Percentiles rank a stretch among this genome's conserved stretches.
Evolutionary conservation across 2,113 vertebrate genomes (phyloP).

Genomic region (Dicentrarchus labrax): DNA sequence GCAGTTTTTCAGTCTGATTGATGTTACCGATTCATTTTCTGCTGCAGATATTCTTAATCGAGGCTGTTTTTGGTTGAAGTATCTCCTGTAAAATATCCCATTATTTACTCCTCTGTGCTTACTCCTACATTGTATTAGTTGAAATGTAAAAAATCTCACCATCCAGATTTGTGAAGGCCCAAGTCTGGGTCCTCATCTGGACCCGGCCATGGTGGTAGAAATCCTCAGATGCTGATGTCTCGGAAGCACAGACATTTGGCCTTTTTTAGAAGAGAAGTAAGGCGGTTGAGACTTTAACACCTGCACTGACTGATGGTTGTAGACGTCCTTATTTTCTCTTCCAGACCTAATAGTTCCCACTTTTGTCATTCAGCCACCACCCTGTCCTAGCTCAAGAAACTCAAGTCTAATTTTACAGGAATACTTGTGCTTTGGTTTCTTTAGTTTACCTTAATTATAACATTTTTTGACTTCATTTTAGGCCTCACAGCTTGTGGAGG

Average conservation of each 20-base stretch:
- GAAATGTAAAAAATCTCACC: no score
- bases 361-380: conserved; percentile 8
- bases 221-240: not conserved
- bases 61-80: not conserved
- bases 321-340: not conserved
- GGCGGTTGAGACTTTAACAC: not conserved
- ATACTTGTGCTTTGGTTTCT: not conserved
- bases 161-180: not conserved
- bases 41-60: not conserved
- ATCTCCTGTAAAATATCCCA: not conserved
- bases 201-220: not conserved
- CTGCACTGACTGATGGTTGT: not conserved
- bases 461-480: not conserved
- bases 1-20: not conserved
- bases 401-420: conserved; percentile 7
- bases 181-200: not conserved
- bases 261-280: not conserved
- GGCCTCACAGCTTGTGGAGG: not conserved
- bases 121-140: not conserved
- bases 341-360: not conserved
- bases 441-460: not conserved
- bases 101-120: not conserved
- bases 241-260: not conserved
- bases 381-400: not conserved
- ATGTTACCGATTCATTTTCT: not conserved